Conservation (phyloP, 2,888 invertebrate genomes). For the Adela reaumurella region DNA sequence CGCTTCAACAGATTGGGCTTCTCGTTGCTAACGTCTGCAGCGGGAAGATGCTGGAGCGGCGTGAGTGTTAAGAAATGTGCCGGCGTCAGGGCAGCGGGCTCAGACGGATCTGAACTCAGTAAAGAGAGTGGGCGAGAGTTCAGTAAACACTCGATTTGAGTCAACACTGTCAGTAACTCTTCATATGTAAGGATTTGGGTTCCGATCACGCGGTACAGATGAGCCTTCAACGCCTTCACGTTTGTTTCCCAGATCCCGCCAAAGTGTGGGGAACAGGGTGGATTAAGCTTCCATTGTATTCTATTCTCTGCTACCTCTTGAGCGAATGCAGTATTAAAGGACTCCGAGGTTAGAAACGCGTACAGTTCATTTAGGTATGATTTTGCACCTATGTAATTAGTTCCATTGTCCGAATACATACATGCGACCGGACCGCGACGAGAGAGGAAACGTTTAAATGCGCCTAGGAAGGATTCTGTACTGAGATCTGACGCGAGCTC, state of each 20-base stretch:
- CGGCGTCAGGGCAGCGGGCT: slow-evolving; percentile 5
- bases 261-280: slow-evolving; percentile 4
- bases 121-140: not conserved
- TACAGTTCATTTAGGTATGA: slow-evolving; percentile 2
- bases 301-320: not conserved
- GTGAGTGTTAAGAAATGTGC: slow-evolving; percentile 8
- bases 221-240: not conserved
- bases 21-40: not conserved
- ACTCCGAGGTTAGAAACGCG: not conserved
- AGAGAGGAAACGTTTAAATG: slow-evolving; percentile 4
- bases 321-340: not conserved
- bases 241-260: slow-evolving; percentile 6
- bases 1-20: not conserved
- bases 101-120: not conserved
- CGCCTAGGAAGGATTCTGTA: slow-evolving; percentile 1
- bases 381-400: slow-evolving; percentile 4
- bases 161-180: not conserved
- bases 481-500: slow-evolving; percentile 4
- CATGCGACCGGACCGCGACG: slow-evolving; percentile 1
- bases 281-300: not conserved
- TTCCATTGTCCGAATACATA: slow-evolving; percentile 2
- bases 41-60: slow-evolving; percentile 7
- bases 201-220: not conserved
- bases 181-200: not conserved
- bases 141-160: slow-evolving; percentile 1